A percentile compares a stretch with the other conserved stretches of the same genome.
These are phyloP conservation scores for Tiliacea citrago DNA, from an alignment of 2,888 invertebrate species.

Conservation along the genomic window DNA sequence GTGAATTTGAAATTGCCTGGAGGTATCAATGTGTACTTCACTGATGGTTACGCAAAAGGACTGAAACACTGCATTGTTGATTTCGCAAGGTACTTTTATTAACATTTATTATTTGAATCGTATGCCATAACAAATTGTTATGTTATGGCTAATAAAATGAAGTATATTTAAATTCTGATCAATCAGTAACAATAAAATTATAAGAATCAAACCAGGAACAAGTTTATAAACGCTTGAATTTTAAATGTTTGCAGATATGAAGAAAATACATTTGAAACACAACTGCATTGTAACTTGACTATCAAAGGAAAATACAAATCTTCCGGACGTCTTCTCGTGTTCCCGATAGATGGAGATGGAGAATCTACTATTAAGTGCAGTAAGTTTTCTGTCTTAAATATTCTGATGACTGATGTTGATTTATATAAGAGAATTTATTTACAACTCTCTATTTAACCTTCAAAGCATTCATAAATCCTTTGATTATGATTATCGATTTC, in stretches of 20 bases:
- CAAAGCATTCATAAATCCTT: background rate
- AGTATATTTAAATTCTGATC: background rate
- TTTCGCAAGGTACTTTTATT: conserved; percentile 69
- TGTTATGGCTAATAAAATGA: background rate
- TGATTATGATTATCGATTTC: background rate
- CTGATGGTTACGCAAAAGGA: conserved; percentile 73
- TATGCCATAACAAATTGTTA: conserved; percentile 2
- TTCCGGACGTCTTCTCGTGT: conserved; percentile 75
- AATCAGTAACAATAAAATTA: background rate
- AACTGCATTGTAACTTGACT: conserved; percentile 78
- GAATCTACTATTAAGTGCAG: conserved; percentile 77
- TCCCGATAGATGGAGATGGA: conserved; percentile 79
- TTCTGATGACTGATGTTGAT: background rate
- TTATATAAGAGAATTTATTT: background rate
- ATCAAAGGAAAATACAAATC: conserved; percentile 80
- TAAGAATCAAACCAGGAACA: conserved; percentile 9
- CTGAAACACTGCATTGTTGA: conserved; percentile 76
- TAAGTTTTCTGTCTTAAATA: conserved; percentile 66
- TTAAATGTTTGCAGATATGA: conserved; percentile 66
- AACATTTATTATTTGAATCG: background rate
- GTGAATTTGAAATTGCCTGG: conserved; percentile 74
- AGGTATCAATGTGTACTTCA: conserved; percentile 72
- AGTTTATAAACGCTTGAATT: conserved; percentile 21
- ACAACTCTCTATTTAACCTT: background rate
- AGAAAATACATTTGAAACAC: conserved; percentile 71